These are phyloP conservation scores for Galago senegalensis DNA, from an alignment of 2,797 vertebrate species.

Conservation along the genomic window DNA sequence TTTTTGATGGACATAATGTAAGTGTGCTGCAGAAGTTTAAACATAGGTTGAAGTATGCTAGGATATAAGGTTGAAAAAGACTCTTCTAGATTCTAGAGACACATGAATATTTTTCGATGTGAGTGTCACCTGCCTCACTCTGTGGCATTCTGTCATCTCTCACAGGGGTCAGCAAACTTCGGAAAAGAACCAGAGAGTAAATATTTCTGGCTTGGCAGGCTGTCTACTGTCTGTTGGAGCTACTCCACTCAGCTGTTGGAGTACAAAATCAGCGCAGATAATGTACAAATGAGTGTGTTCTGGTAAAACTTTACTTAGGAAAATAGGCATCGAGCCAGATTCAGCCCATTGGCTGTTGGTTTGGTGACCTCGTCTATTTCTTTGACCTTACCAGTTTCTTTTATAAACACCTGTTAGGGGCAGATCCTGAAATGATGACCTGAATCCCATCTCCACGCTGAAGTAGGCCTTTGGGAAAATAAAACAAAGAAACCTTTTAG, in stretches of 20 bases:
- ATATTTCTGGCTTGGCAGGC: not conserved
- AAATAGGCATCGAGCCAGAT: not conserved
- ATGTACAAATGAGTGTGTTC: not conserved
- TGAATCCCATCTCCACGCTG: not conserved
- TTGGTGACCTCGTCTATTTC: not conserved
- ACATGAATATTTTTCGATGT: not conserved
- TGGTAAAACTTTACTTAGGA: not conserved
- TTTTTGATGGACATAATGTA: too few relatives aligned
- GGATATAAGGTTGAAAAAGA: too few relatives aligned
- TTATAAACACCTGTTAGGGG: not conserved
- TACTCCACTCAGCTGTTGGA: not conserved
- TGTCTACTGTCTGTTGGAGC: not conserved
- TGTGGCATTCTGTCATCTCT: not conserved
- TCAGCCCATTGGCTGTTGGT: not conserved
- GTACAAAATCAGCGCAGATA: not conserved
- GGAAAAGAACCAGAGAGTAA: not conserved
- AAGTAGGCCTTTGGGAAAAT: not conserved
- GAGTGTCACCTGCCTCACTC: not conserved
- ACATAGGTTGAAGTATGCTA: too few relatives aligned
- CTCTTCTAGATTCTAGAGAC: not conserved
- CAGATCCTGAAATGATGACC: constrained; percentile 1
- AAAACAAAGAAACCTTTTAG: not conserved
- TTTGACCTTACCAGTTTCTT: not conserved
- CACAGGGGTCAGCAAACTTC: not conserved
- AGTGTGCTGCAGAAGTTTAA: too few relatives aligned